Evolutionary conservation across 2,113 vertebrate species (phyloP), one percentile per base, ranked within the genome.

Genomic region (Ameiurus melas): DNA sequence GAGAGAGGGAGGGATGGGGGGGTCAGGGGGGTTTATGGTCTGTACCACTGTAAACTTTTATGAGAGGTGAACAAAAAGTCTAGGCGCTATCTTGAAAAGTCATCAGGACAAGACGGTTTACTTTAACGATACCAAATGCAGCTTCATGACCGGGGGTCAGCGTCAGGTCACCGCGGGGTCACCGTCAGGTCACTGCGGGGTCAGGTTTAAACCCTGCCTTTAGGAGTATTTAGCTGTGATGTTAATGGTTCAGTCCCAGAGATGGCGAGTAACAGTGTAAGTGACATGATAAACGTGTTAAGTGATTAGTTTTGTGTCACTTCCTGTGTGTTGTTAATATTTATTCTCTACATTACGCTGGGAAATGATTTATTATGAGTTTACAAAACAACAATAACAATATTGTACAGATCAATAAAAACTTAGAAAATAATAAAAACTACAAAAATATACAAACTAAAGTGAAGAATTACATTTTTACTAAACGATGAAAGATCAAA

Each of bases 21-120:
- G n/a, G n/a, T n/a, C n/a, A n/a, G n/a, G n/a, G n/a, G n/a, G n/a
- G n/a, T n/a, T n/a, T 33, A 81, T 58, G 79, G 81, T 62, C 22
- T 64, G 36, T 62, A 62, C 17, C 81, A 36, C 55, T 62, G 79
- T 82, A 83, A 83, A 62, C 30, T 64, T 83, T 83, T 83, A 83
- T 3, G 81, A 83, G 57, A 22, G 81, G 58, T 43, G 57, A 83
- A 83, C 33, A 64, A 83, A 83, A 64, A 83, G 81, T 83, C 81
- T 62, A 25, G 81, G 36, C 16, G 20, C 81, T 83, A 64, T 83
- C 81, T 83, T 83, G 57, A 83, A 43, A 43, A 83, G 57, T 39
- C 81, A 83, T 64, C 57, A 83, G 27, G 81, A 36, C 80, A 82
- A 22, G 30, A 64, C 58, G 22, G 17, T 83, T 64, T 43, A 62